Base-by-base conservation (phyloP, 2,888 invertebrate genomes). In the Drosophila subsilvestris region DNA sequence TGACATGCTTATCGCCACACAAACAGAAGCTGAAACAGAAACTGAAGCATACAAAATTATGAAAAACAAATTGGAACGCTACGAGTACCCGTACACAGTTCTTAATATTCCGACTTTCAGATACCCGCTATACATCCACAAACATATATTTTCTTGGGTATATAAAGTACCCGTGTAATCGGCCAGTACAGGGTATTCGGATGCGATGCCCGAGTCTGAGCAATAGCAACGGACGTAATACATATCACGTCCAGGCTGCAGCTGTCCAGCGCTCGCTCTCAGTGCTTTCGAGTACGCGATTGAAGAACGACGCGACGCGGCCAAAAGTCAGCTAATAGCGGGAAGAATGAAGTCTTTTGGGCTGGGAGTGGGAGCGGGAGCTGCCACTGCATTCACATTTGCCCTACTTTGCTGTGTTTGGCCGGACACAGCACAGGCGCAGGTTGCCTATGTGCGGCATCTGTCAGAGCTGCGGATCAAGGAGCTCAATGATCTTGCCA, bases 391-490 rank as follows among this genome's bases (percentile, higher is more conserved):
- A 22, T 22, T 22, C 29, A 17, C 70, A 10, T n/a, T 63, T 20
- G 49, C 42, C 47, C 44, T 69, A 22, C 27, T 86, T 20, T 27
- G 78, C 3, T 57, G 55, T 48, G 25, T 29, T 12, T 67, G 68
- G 9, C n/a, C 51, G 27, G 69, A 51, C 25, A n/a, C 29, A 25
- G 54, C 10, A 1, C 47, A 58, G 17, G 66, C 74, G 8, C 90
- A 91, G 68, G 79, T 90, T 7, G 75, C 76, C 10, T 91, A 88
- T 47, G 79, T 61, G 3, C 78, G 89, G 8, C 84, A 89, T 71
- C 62, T 91, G 25, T 90, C 91, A 3, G 87, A 90, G 37, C 48
- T 89, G 68, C 88, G 89, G 18, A 90, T 90, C 29, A 80, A 81
- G 58, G 91, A 91, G 60, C 73, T 91, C 27, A 76, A 79, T 3